Evolutionary conservation across 2,888 invertebrate genomes (phyloP).

Genomic region (Phrixothrix hirtus): DNA sequence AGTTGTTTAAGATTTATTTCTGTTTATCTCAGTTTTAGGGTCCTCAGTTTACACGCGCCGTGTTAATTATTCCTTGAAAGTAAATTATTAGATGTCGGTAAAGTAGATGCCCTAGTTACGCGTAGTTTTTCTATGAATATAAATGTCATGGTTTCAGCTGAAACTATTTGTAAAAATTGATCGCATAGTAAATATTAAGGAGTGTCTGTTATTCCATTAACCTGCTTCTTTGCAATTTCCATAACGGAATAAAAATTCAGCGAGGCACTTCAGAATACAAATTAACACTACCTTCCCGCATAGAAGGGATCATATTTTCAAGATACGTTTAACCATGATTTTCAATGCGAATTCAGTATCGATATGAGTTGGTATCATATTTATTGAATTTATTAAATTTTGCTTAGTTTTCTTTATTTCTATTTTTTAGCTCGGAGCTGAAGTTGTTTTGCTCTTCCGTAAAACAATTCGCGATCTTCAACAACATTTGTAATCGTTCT

Average conservation of each 20-base stretch:
- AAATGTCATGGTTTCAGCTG: too few relatives aligned
- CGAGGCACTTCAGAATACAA: constrained; percentile 17
- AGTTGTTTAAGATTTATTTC: constrained; percentile 24
- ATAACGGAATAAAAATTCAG: constrained; percentile 18
- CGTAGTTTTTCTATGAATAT: too few relatives aligned
- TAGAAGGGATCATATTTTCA: constrained; percentile 5
- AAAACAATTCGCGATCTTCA: neutral
- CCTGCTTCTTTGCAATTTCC: constrained; percentile 37
- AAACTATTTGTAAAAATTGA: too few relatives aligned
- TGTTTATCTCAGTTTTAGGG: neutral
- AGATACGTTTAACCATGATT: constrained; percentile 7
- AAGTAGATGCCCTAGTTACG: too few relatives aligned
- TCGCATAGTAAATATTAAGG: constrained; percentile 40
- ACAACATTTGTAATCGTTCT: constrained; percentile 20
- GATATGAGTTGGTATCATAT: neutral
- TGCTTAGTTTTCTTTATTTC: too few relatives aligned
- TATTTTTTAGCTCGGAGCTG: too few relatives aligned
- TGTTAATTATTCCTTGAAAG: neutral
- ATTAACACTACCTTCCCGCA: constrained; percentile 12
- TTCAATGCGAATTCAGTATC: constrained; percentile 1
- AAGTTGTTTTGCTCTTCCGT: too few relatives aligned
- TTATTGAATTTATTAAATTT: constrained; percentile 1
- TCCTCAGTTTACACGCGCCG: neutral
- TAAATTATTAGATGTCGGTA: too few relatives aligned
- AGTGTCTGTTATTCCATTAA: constrained; percentile 47